phyloP scores from a whole-genome alignment of 2,113 vertebrate genomes.

The Sorex fumeus region DNA sequence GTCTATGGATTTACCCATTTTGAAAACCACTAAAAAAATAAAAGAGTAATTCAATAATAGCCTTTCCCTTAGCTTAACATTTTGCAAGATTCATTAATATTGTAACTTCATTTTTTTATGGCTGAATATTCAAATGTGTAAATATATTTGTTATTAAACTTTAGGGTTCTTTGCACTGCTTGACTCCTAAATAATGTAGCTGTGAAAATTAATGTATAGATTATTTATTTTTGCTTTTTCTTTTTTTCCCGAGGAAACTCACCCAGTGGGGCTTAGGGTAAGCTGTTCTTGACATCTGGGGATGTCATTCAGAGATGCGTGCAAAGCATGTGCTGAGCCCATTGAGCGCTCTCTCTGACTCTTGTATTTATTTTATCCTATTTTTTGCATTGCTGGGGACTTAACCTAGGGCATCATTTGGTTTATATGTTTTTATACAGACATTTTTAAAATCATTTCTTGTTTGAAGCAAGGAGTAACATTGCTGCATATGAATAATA shows the following conservation, averaged over 20 bases:
- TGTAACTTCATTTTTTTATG: neutral
- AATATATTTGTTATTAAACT: neutral
- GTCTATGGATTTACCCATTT: neutral
- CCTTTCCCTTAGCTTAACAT: neutral
- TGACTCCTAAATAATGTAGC: neutral
- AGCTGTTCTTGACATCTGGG: too few relatives aligned
- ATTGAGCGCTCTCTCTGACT: too few relatives aligned
- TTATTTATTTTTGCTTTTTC: too few relatives aligned
- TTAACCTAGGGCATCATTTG: neutral
- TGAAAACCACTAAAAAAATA: neutral
- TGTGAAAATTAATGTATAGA: too few relatives aligned
- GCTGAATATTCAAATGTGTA: neutral
- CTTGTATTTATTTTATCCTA: too few relatives aligned
- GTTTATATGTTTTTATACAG: neutral
- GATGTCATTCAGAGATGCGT: too few relatives aligned
- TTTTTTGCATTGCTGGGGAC: too few relatives aligned
- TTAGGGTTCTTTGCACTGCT: neutral
- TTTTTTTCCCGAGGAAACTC: too few relatives aligned
- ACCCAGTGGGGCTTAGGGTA: too few relatives aligned
- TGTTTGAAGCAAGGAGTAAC: neutral
- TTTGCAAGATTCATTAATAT: neutral
- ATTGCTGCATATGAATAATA: neutral
- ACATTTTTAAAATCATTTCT: constrained; percentile 4
- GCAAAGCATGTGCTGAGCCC: too few relatives aligned
- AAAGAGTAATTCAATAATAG: too few relatives aligned